These are phyloP conservation scores for Danio jaintianensis DNA, from an alignment of 2,797 vertebrate genomes.

Conservation along the genomic window DNA sequence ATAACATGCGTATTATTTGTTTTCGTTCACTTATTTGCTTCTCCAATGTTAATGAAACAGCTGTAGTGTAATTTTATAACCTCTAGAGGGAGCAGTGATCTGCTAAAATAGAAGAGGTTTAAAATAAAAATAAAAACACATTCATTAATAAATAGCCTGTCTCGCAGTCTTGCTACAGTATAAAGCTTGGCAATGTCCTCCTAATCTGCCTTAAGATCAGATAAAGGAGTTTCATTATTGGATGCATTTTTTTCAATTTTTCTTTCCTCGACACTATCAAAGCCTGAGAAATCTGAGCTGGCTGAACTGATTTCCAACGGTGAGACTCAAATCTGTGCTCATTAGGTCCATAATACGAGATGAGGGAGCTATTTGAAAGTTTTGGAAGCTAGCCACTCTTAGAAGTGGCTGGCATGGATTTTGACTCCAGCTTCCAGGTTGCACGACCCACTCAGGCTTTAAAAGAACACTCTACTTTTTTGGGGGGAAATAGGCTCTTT, in stretches of 20 bases:
- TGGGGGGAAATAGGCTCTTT: background rate
- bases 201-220: conserved; percentile 9
- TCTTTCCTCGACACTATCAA: background rate
- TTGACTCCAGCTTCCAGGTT: conserved; percentile 20
- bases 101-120: background rate
- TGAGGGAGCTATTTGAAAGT: background rate
- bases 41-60: background rate
- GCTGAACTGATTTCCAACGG: conserved; percentile 17
- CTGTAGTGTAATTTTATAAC: background rate
- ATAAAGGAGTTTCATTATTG: conserved; percentile 2
- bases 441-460: background rate
- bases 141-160: background rate
- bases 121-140: background rate
- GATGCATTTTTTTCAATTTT: background rate
- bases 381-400: conserved; percentile 26
- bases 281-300: background rate
- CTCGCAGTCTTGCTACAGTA: background rate
- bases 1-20: background rate
- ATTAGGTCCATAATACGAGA: background rate
- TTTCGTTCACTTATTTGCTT: background rate
- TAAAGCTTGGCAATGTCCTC: background rate
- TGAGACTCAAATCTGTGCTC: conserved; percentile 23
- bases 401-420: conserved; percentile 18
- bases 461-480: background rate
- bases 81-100: conserved; percentile 17